A percentile compares a stretch with the other conserved stretches of the same genome.
Conservation (phyloP, 2,113 vertebrate genomes). For the Capricornis sumatraensis region DNA sequence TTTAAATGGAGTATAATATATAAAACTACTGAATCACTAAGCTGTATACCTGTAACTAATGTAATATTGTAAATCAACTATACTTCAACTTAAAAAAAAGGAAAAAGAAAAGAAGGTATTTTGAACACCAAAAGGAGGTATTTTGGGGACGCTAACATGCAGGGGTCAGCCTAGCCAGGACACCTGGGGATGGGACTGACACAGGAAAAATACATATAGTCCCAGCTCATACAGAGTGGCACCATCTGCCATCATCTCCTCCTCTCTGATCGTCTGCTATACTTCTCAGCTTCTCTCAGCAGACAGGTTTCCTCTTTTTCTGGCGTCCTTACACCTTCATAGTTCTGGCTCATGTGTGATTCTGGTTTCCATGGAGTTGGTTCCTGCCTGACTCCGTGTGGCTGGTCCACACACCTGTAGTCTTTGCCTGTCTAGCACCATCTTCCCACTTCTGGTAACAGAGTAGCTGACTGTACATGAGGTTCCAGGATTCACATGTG, state of each 20-base stretch:
- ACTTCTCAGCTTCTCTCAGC: constrained; percentile 30
- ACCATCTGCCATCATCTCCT: background rate
- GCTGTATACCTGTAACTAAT: background rate
- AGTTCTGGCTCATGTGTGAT: background rate
- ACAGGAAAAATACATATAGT: background rate
- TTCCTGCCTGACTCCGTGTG: background rate
- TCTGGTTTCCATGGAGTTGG: background rate
- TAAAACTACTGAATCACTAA: background rate
- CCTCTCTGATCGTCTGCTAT: background rate
- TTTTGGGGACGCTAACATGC: background rate
- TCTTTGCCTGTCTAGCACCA: background rate
- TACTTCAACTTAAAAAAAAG: background rate
- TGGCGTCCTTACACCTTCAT: background rate
- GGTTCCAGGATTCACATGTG: background rate
- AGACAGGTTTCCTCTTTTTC: constrained; percentile 35
- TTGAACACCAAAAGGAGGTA: background rate
- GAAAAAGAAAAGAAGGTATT: background rate
- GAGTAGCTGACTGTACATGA: background rate
- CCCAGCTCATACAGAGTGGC: background rate
- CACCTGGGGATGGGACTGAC: background rate
- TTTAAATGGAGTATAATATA: background rate
- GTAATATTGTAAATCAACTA: background rate
- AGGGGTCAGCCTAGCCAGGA: background rate
- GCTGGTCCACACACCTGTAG: background rate
- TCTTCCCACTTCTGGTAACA: background rate